Evolutionary conservation across 2,888 invertebrate species (phyloP).

Genomic region (Eulithis prunata): DNA sequence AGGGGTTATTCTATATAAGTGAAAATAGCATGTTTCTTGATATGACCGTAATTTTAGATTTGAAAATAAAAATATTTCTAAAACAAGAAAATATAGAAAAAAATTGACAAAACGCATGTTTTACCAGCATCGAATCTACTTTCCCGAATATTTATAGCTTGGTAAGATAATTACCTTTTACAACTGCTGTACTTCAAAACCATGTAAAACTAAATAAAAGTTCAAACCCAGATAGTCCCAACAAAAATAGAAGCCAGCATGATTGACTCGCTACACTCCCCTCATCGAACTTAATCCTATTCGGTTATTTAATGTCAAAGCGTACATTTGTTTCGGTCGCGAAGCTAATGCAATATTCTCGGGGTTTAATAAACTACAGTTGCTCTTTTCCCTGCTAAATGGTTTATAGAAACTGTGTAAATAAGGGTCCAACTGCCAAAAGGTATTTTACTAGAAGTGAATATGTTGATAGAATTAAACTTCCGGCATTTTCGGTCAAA

Average conservation of each 20-base stretch:
- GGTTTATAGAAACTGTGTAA: slow-evolving; percentile 67
- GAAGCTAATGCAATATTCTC: slow-evolving; percentile 69
- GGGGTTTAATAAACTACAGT: slow-evolving; percentile 64
- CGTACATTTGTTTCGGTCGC: slow-evolving; percentile 68
- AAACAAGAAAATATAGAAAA: no score
- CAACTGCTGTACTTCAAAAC: not conserved
- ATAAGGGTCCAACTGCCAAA: slow-evolving; percentile 47
- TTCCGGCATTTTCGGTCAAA: no score
- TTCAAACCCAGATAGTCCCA: slow-evolving; percentile 8
- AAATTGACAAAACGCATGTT: no score
- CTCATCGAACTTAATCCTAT: slow-evolving; percentile 63
- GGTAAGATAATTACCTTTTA: no score
- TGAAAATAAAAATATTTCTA: no score
- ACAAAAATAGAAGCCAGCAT: slow-evolving; percentile 29
- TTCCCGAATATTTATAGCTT: not conserved
- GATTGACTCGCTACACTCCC: slow-evolving; percentile 36
- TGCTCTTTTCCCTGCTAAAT: slow-evolving; percentile 77
- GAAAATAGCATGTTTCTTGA: no score
- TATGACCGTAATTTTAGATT: no score
- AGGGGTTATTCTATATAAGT: no score
- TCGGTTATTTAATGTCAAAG: slow-evolving; percentile 70
- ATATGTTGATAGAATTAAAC: slow-evolving; percentile 3
- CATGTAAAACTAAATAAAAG: slow-evolving; percentile 1
- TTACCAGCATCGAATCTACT: no score
- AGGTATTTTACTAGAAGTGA: slow-evolving; percentile 18